These are phyloP conservation scores for Ypsolopha sequella DNA, from an alignment of 2,888 invertebrate species.

Conservation along the genomic window DNA sequence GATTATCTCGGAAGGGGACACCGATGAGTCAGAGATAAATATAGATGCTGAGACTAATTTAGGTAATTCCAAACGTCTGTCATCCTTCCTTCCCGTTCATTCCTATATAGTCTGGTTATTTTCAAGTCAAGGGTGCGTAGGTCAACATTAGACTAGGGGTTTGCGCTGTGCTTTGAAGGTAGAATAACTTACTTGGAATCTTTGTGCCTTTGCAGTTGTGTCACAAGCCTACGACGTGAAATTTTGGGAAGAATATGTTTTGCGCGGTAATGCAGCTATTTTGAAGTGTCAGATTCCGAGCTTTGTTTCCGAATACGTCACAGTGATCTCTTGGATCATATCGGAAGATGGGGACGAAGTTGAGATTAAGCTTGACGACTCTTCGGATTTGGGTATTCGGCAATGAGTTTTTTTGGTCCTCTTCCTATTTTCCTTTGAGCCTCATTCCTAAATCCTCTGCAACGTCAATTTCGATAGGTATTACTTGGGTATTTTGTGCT, in stretches of 20 bases:
- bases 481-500: neutral
- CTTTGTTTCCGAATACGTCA: slow-evolving; percentile 92
- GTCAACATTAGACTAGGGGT: neutral
- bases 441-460: no score
- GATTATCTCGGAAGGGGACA: slow-evolving; percentile 80
- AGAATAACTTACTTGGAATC: neutral
- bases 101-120: no score
- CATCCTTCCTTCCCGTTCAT: slow-evolving; percentile 5
- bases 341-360: slow-evolving; percentile 73
- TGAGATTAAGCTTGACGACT: slow-evolving; percentile 45
- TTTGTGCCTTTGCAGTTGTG: slow-evolving; percentile 77
- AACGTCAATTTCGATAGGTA: neutral
- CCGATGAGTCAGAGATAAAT: slow-evolving; percentile 57
- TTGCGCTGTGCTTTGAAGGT: no score
- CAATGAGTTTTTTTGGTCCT: neutral
- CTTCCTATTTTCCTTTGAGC: neutral
- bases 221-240: slow-evolving; percentile 91
- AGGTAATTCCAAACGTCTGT: slow-evolving; percentile 29
- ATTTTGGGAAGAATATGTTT: slow-evolving; percentile 93
- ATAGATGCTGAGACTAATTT: slow-evolving; percentile 50
- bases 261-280: slow-evolving; percentile 91
- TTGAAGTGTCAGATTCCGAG: slow-evolving; percentile 94
- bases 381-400: slow-evolving; percentile 42
- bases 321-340: slow-evolving; percentile 88
- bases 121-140: no score